phyloP scores from a whole-genome alignment of 2,113 vertebrate genomes.

The Isurus oxyrinchus region DNA sequence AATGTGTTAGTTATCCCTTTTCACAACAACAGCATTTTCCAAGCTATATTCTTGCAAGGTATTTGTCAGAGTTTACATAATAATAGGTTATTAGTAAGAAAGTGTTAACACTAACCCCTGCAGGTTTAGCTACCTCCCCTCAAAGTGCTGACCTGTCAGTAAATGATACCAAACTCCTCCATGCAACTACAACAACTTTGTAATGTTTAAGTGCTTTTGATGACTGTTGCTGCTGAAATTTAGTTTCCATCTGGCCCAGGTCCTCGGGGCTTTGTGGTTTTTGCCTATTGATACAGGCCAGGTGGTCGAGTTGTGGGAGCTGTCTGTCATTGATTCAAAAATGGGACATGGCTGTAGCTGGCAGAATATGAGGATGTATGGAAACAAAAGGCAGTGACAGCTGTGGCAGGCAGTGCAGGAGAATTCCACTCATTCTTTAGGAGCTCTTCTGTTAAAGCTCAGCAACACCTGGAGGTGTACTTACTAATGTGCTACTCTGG shows the following conservation, averaged over 20 bases:
- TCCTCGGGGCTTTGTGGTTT: slow-evolving; percentile 55
- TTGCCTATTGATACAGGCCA: slow-evolving; percentile 65
- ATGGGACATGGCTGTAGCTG: slow-evolving; percentile 47
- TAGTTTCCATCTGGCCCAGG: slow-evolving; percentile 68
- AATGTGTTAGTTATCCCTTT: slow-evolving; percentile 13
- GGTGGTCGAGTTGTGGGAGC: slow-evolving; percentile 74
- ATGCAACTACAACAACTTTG: slow-evolving; percentile 40
- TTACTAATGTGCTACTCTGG: slow-evolving; percentile 45
- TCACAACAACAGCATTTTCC: slow-evolving; percentile 27
- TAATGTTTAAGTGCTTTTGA: slow-evolving; percentile 44
- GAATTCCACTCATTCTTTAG: slow-evolving; percentile 72
- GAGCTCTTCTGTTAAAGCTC: slow-evolving; percentile 65
- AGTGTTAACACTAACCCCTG: slow-evolving; percentile 46
- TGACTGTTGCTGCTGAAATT: slow-evolving; percentile 58
- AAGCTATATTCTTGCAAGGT: slow-evolving; percentile 17
- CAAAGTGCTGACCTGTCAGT: slow-evolving; percentile 44
- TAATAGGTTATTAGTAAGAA: slow-evolving; percentile 44
- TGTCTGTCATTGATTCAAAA: slow-evolving; percentile 72
- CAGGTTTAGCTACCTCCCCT: slow-evolving; percentile 38
- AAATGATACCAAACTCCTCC: slow-evolving; percentile 45
- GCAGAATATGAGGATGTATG: slow-evolving; percentile 50
- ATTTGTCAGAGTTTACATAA: slow-evolving; percentile 41
- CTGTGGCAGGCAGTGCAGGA: slow-evolving; percentile 60
- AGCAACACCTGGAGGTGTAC: slow-evolving; percentile 53
- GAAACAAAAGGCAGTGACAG: slow-evolving; percentile 60